Base-by-base conservation (phyloP, 2,113 vertebrate genomes). In the Hippocampus mohnikei region DNA sequence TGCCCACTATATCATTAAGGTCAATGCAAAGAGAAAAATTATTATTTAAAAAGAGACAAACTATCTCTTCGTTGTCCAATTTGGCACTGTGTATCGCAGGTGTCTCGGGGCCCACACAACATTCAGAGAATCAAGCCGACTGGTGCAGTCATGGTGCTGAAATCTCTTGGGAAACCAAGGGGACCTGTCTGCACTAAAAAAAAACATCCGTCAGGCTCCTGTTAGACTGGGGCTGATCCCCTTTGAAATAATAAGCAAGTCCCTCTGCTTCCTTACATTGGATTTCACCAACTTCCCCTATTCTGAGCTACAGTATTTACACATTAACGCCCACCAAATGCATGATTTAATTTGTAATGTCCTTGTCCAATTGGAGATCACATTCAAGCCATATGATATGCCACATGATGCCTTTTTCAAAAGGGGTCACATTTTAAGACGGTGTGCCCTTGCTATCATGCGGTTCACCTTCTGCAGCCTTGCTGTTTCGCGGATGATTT, bases 141-240 rank as follows among this genome's bases (percentile, higher is more conserved):
- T 72, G 72, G 60, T 80, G 62, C 72, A 60, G 74, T 71, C 44
- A 59, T 62, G 62, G 71, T 69, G 80, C 52, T 74, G 42, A 59
- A 67, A 66, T 71, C 61, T 72, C 85, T 79, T 89, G 82, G 88
- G 83, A 87, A 90, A 84, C 82, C 73, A 73, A 75, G 65, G 74
- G 77, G 78, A 81, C 69, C 77, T 85, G 79, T 88, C 82, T 81
- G 69, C 76, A 84, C 82, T 68, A 74, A 82, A 77, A 84, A 84
- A 85, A 85, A 87, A 78, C 82, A 78, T 69, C 75, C 86, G 78
- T 70, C 29, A 76, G 75, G 74, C 68, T 72, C 78, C 71, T 67
- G 73, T 61, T 76, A 77, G 80, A 84, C 84, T 71, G 60, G 60
- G 65, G 70, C 65, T 72, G 78, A 81, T 78, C 74, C 46, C 70